Evolutionary conservation across 1,140 invertebrate genomes (phyloP).

Genomic region (Drosophila serrata): DNA sequence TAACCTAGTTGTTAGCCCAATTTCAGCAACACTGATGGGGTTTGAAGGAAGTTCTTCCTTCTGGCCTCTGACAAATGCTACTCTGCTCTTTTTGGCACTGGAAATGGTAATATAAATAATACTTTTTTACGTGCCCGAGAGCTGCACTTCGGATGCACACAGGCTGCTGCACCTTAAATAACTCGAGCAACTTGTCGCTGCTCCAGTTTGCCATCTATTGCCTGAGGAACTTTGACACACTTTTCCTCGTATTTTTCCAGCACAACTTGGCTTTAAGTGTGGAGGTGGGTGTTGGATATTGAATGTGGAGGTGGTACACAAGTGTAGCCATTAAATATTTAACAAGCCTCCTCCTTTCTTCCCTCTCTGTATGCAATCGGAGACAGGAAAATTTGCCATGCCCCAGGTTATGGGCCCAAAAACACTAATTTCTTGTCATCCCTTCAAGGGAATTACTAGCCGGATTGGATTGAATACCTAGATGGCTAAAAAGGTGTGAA

Average conservation of each 20-base stretch:
- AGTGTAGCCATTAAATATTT: constrained; percentile 40
- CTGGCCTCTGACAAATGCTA: constrained; percentile 41
- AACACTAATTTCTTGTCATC: constrained; percentile 20
- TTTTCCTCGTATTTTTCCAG: constrained; percentile 32
- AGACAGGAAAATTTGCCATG: constrained; percentile 24
- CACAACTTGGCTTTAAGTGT: constrained; percentile 39
- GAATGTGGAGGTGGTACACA: constrained; percentile 12
- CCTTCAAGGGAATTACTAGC: constrained; percentile 1
- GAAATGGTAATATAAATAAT: constrained; percentile 72
- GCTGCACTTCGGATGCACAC: constrained; percentile 19
- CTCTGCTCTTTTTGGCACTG: constrained; percentile 31
- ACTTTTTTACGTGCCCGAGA: constrained; percentile 52
- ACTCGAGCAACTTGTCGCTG: constrained; percentile 67
- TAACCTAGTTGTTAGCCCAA: not conserved
- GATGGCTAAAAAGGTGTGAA: not conserved
- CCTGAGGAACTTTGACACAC: constrained; percentile 49
- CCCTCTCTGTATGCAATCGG: constrained; percentile 23
- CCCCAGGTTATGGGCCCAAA: constrained; percentile 17
- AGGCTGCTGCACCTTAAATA: constrained; percentile 61
- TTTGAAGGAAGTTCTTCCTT: not conserved
- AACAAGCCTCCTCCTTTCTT: constrained; percentile 11
- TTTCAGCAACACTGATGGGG: not conserved
- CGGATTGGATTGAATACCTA: constrained; percentile 11
- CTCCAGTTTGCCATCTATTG: constrained; percentile 30
- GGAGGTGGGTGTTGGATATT: constrained; percentile 2